Conservation (phyloP, 2,113 vertebrate genomes). For the Hystrix brachyura region DNA sequence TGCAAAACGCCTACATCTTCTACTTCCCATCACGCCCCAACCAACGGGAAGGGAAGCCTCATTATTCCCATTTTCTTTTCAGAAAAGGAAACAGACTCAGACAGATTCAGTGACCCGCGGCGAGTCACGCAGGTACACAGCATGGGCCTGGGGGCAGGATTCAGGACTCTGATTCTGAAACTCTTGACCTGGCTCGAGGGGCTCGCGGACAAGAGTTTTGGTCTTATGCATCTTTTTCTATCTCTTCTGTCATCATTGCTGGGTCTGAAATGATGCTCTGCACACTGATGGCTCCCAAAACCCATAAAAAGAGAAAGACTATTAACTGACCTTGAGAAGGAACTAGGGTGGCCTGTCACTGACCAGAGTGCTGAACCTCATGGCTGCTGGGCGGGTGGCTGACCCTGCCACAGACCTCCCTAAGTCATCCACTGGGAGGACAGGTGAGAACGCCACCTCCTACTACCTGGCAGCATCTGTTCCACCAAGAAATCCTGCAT, state of each 20-base stretch:
- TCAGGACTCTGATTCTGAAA: neutral
- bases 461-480: neutral
- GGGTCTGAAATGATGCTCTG: no score
- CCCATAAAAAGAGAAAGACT: neutral
- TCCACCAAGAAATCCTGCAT: neutral
- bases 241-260: neutral
- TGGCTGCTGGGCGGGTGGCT: neutral
- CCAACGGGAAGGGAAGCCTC: neutral
- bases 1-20: neutral
- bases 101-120: neutral
- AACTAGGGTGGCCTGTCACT: rapidly evolving
- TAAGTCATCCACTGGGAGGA: neutral
- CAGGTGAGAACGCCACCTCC: neutral
- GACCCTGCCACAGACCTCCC: neutral
- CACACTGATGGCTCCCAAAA: neutral
- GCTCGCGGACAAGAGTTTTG: neutral
- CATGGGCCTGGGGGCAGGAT: neutral
- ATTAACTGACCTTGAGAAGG: neutral
- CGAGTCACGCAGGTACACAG: neutral
- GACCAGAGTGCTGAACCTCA: neutral
- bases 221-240: neutral
- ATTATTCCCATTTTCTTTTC: neutral
- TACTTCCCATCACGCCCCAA: neutral
- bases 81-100: neutral
- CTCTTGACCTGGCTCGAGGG: neutral